Base-by-base conservation (phyloP, 2,888 invertebrate species). In the Uloborus plumipes region DNA sequence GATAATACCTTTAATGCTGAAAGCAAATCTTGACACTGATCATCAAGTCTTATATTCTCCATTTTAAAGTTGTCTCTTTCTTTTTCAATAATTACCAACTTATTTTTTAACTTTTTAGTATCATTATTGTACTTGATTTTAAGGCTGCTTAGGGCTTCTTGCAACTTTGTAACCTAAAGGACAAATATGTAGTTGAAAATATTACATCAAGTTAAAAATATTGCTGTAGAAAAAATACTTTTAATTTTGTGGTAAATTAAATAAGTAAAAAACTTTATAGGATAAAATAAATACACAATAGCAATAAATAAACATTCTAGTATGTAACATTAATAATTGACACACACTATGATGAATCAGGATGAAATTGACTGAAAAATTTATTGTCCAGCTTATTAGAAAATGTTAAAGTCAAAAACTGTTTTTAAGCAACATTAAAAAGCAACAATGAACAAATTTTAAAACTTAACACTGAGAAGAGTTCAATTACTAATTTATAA, bases 31-130 rank as follows among this genome's bases (percentile, higher is more conserved):
- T 71, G 22, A 65, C 62, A 31, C 9, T 84, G 78, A n/a, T 75
- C 74, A 72, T 75, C 67, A 15, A 84, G 62, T 3, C 59, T 65
- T 51, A 75, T 66, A 20, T 78, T 72, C 31, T 80, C 75, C 20
- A 76, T 51, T 51, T 80, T 79, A 16, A 80, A 76, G 3, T n/a
- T 62, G 26, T 76, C 76, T 58, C 80, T 79, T 50, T 84, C 84
- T 69, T 47, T 80, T 69, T 84, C 84, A 16, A 71, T 72, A 67
- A 61, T 20, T 15, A 53, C 14, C 13, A 80, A 58, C 14, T 80
- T 75, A 50, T 69, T 78, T 61, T 75, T 75, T 20, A 75, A 39
- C 18, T 73, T 71, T 55, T 69, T 64, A 26, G 49, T 70, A 18
- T 80, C 84, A 50, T 62, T 67, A 16, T 49, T 76, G 49, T 67